Conservation (phyloP, 2,113 vertebrate genomes). For the Colossoma macropomum region DNA sequence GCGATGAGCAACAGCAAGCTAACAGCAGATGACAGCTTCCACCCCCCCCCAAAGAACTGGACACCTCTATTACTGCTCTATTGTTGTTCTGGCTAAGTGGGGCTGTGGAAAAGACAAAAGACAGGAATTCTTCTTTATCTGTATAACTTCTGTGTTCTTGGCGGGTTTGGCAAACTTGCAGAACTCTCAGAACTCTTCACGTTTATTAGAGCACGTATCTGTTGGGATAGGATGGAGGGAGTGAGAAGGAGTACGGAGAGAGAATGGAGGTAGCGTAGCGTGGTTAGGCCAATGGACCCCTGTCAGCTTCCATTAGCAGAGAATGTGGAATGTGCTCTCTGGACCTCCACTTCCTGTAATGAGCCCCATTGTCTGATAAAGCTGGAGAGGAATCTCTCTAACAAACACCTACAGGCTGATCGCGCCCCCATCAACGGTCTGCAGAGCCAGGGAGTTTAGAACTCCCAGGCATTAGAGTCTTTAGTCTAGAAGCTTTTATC, state of each 20-base stretch:
- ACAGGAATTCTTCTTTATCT: conserved; percentile 39
- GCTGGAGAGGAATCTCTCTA: conserved; percentile 4
- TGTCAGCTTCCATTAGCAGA: conserved; percentile 62
- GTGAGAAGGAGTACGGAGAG: not conserved
- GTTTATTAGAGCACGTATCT: conserved; percentile 59
- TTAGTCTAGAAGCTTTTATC: not conserved
- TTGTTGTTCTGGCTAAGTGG: conserved; percentile 53
- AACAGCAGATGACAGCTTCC: conserved; percentile 69
- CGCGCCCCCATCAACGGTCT: not conserved
- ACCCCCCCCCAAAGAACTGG: conserved; percentile 28
- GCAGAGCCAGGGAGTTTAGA: not conserved
- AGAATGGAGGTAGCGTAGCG: conserved; percentile 13
- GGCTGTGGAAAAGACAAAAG: conserved; percentile 5
- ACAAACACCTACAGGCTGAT: not conserved
- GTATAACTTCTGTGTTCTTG: conserved; percentile 3
- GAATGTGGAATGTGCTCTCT: conserved; percentile 62
- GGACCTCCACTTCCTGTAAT: conserved; percentile 65
- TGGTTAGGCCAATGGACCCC: conserved; percentile 29
- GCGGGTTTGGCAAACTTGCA: not conserved
- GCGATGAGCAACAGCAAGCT: conserved; percentile 64
- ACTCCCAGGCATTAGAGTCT: not conserved
- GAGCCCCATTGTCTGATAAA: conserved; percentile 62
- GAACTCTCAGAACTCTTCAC: conserved; percentile 60
- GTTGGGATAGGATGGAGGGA: conserved; percentile 43
- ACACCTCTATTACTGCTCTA: conserved; percentile 58